Evolutionary conservation across 2,888 invertebrate genomes (phyloP).

Genomic region (Trilocha varians): DNA sequence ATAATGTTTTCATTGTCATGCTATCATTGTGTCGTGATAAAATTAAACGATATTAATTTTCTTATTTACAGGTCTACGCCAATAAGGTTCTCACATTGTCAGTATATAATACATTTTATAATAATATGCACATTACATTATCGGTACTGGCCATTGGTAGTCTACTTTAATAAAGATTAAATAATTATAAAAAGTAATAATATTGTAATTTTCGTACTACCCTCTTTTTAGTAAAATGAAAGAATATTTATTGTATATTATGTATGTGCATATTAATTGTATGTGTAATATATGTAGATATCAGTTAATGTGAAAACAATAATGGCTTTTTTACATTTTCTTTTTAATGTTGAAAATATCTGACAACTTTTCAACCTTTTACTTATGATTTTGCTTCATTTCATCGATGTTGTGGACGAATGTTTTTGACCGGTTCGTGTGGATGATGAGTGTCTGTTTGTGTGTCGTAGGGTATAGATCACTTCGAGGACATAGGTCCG

Average conservation of each 20-base stretch:
- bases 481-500: slow-evolving; percentile 99
- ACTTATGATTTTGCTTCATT: too few species aligned
- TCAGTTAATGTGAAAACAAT: neutral
- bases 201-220: too few species aligned
- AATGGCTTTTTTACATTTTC: neutral
- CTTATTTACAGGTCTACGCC: neutral
- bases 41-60: neutral
- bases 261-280: neutral
- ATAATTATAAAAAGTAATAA: too few species aligned
- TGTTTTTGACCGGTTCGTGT: too few species aligned
- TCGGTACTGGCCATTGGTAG: too few species aligned
- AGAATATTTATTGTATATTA: too few species aligned
- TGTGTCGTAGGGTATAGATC: slow-evolving; percentile 98
- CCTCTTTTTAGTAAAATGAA: neutral
- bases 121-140: neutral
- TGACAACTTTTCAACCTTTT: too few species aligned
- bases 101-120: neutral
- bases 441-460: slow-evolving; percentile 1
- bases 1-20: too few species aligned
- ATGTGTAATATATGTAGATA: neutral
- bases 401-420: too few species aligned
- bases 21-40: neutral
- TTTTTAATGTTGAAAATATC: too few species aligned
- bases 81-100: neutral
- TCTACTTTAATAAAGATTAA: too few species aligned